Conservation (phyloP, 2,888 invertebrate species). For the Campoplex capitator region DNA sequence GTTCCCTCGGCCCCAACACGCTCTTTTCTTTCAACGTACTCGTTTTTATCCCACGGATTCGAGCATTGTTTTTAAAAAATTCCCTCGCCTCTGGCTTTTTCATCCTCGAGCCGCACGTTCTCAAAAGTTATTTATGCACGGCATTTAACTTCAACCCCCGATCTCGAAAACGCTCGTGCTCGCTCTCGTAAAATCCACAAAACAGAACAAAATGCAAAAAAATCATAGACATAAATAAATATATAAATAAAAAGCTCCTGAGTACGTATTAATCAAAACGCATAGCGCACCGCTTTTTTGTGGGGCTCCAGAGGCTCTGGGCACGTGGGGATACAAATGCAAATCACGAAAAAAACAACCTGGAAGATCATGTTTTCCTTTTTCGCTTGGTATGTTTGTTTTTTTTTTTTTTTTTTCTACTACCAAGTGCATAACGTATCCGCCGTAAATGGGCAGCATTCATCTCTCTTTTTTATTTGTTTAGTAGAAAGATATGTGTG, state of each 20-base stretch:
- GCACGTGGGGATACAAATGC: slow-evolving; percentile 44
- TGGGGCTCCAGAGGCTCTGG: neutral
- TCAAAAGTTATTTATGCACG: slow-evolving; percentile 66
- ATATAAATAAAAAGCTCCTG: neutral
- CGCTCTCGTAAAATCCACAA: slow-evolving; percentile 40
- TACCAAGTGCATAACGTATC: neutral
- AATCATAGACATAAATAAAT: slow-evolving; percentile 22
- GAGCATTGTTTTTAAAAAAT: slow-evolving; percentile 65
- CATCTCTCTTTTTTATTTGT: slow-evolving; percentile 3
- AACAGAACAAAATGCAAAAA: neutral
- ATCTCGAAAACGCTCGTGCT: slow-evolving; percentile 22
- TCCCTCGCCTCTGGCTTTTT: slow-evolving; percentile 56
- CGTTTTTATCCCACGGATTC: slow-evolving; percentile 44
- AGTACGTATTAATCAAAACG: slow-evolving; percentile 62
- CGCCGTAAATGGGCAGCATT: neutral
- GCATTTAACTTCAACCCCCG: slow-evolving; percentile 54
- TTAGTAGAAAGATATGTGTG: neutral
- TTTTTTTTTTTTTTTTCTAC: slow-evolving; percentile 10
- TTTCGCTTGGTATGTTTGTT: neutral
- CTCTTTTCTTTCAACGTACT: slow-evolving; percentile 13
- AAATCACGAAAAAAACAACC: slow-evolving; percentile 41
- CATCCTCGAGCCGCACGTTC: slow-evolving; percentile 9
- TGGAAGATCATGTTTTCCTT: slow-evolving; percentile 19
- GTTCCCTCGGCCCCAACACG: neutral
- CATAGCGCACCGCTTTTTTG: slow-evolving; percentile 1